Conservation (phyloP, 2,113 vertebrate species). For the Corvus moneduloides region DNA sequence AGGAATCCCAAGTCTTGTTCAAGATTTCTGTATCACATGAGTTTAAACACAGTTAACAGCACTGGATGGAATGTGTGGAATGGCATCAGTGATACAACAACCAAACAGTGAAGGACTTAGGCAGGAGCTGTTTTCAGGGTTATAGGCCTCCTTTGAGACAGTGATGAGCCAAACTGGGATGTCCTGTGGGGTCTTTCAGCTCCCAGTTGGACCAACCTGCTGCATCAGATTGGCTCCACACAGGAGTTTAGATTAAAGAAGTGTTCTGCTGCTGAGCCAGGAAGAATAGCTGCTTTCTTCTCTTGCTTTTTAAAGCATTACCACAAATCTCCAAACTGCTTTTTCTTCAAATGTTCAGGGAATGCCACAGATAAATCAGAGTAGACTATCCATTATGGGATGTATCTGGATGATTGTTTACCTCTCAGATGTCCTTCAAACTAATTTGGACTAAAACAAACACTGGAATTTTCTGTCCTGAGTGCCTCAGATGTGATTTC, state of each 20-base stretch:
- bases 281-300: neutral
- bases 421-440: neutral
- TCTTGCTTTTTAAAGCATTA: neutral
- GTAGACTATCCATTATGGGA: neutral
- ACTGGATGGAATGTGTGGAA: neutral
- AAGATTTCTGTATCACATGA: neutral
- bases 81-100: neutral
- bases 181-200: neutral
- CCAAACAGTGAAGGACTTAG: neutral
- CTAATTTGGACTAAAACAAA: conserved; percentile 13
- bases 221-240: neutral
- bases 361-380: neutral
- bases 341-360: neutral
- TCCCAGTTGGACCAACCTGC: neutral
- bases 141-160: neutral
- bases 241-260: neutral
- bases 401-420: neutral
- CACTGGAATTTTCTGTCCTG: neutral
- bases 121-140: neutral
- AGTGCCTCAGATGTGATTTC: conserved; percentile 1
- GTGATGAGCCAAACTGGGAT: neutral
- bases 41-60: neutral
- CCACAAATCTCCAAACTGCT: neutral
- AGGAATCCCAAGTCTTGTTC: neutral
- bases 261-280: neutral